phyloP scores from a whole-genome alignment of 2,888 invertebrate genomes.

The Nephrocerus scutellatus region DNA sequence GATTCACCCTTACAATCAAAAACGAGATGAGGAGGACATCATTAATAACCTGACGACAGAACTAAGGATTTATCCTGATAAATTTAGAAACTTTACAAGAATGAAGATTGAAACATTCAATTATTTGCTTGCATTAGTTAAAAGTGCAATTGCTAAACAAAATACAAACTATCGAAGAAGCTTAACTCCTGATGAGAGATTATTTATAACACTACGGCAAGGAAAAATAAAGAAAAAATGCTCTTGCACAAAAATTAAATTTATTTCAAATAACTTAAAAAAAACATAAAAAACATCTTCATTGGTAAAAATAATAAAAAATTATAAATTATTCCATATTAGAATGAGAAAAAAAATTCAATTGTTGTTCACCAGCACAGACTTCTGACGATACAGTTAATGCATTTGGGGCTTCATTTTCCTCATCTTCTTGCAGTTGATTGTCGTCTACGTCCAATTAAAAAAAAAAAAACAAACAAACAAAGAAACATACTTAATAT shows the following conservation, averaged over 20 bases:
- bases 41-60: slow-evolving; percentile 3
- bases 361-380: neutral
- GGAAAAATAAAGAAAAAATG: neutral
- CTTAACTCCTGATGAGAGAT: neutral
- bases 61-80: slow-evolving; percentile 4
- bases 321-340: neutral
- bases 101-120: slow-evolving; percentile 1
- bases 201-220: neutral
- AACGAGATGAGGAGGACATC: neutral
- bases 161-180: neutral
- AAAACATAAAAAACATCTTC: neutral
- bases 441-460: too few relatives aligned
- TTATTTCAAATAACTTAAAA: too few relatives aligned
- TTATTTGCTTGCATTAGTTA: neutral
- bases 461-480: too few relatives aligned
- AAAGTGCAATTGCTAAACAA: neutral
- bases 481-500: too few relatives aligned
- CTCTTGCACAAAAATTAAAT: neutral
- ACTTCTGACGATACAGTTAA: neutral
- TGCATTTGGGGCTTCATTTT: neutral
- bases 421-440: neutral
- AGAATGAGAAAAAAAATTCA: neutral
- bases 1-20: neutral
- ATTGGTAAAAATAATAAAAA: neutral
- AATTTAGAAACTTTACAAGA: slow-evolving; percentile 5